Percentiles rank a stretch among this genome's conserved stretches.
Evolutionary conservation across 2,113 vertebrate species (phyloP).

Genomic region (Herpailurus yagouaroundi): DNA sequence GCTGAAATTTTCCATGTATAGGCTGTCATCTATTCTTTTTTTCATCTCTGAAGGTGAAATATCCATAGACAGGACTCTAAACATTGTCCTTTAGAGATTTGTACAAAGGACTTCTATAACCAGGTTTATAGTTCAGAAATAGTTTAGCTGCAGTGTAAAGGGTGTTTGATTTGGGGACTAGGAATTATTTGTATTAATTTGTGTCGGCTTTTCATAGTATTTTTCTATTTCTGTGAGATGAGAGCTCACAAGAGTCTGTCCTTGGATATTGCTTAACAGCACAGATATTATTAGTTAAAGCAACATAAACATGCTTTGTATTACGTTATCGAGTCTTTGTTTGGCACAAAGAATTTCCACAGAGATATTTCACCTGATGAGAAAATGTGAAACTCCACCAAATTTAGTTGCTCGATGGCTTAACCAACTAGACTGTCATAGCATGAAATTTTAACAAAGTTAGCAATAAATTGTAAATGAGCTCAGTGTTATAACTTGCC

Average conservation of each 20-base stretch:
- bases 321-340: background rate
- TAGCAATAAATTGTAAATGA: conserved; percentile 57
- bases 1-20: background rate
- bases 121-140: background rate
- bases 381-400: conserved; percentile 9
- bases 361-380: conserved; percentile 9
- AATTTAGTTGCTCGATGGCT: background rate
- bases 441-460: conserved; percentile 60
- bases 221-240: background rate
- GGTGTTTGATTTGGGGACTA: background rate
- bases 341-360: background rate
- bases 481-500: conserved; percentile 25
- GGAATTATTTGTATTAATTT: background rate
- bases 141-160: background rate
- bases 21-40: background rate
- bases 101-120: background rate
- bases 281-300: conserved; percentile 5
- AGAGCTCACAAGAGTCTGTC: background rate
- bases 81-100: background rate
- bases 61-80: background rate
- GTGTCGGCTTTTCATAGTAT: background rate
- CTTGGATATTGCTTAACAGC: background rate
- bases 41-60: conserved; percentile 4
- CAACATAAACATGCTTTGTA: background rate
- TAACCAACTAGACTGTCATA: background rate